Conservation (phyloP, 2,888 invertebrate genomes). For the Cactoblastis cactorum region DNA sequence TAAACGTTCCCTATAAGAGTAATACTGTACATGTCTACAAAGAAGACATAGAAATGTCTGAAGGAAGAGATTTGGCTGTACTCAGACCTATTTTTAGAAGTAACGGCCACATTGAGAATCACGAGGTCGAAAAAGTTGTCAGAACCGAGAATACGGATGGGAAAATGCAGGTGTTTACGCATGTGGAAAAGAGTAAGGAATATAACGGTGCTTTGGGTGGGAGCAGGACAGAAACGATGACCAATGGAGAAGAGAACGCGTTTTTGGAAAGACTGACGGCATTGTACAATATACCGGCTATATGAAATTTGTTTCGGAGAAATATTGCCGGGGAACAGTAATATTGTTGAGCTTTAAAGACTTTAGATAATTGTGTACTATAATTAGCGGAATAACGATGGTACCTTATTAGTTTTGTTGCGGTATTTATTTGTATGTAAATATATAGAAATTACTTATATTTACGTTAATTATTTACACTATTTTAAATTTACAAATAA, state of each 20-base stretch:
- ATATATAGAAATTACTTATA: too few species aligned
- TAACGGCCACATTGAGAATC: neutral
- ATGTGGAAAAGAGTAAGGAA: constrained; percentile 50
- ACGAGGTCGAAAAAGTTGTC: neutral
- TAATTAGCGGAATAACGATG: neutral
- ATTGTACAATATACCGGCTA: constrained; percentile 60
- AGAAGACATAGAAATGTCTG: constrained; percentile 27
- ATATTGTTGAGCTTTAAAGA: constrained; percentile 19
- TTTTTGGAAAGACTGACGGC: constrained; percentile 61
- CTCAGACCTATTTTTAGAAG: constrained; percentile 40
- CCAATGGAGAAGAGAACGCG: constrained; percentile 53
- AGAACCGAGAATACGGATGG: constrained; percentile 55
- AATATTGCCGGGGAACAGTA: constrained; percentile 6
- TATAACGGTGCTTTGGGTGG: constrained; percentile 34
- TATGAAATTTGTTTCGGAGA: constrained; percentile 29
- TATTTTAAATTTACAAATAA: too few species aligned
- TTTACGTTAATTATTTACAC: too few species aligned
- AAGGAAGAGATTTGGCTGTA: constrained; percentile 44
- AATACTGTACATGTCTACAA: constrained; percentile 33
- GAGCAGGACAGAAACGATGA: constrained; percentile 32
- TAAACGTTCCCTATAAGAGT: constrained; percentile 16
- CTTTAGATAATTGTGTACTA: constrained; percentile 13
- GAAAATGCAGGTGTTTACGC: constrained; percentile 58
- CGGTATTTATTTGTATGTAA: neutral
- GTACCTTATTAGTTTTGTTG: too few species aligned